Conservation (phyloP, 2,797 vertebrate genomes). For the Carcharodon carcharias region DNA sequence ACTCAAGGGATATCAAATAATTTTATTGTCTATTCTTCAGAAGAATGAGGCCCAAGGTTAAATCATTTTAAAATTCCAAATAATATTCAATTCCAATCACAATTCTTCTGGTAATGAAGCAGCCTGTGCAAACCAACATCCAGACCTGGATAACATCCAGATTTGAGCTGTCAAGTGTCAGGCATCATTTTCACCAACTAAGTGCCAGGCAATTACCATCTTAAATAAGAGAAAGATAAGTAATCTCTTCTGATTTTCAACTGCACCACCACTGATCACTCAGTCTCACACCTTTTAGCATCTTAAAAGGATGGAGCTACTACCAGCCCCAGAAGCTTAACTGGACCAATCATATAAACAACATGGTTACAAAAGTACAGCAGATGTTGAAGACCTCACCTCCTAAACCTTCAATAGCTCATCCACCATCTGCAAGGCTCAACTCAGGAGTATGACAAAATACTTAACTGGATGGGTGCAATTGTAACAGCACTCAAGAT, state of each 20-base stretch:
- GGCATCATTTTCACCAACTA: not conserved
- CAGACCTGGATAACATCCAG: not conserved
- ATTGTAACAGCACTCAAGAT: not conserved
- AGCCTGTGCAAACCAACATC: too few relatives aligned
- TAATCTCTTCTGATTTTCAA: not conserved
- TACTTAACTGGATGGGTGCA: not conserved
- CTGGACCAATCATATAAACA: not conserved
- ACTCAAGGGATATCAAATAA: conserved; percentile 26
- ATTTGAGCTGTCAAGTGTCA: not conserved
- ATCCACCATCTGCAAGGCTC: not conserved
- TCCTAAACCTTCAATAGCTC: not conserved
- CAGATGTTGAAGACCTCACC: not conserved
- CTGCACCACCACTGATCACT: not conserved
- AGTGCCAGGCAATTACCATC: not conserved
- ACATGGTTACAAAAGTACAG: not conserved
- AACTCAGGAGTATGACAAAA: not conserved
- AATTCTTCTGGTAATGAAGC: not conserved
- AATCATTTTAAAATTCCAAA: conserved; percentile 4
- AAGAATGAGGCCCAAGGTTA: not conserved
- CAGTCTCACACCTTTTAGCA: not conserved
- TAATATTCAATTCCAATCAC: not conserved
- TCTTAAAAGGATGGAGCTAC: not conserved
- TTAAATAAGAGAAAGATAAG: not conserved
- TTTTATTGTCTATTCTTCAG: conserved; percentile 24
- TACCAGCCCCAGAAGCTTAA: not conserved